Evolutionary conservation across 2,113 vertebrate species (phyloP), one percentile per base, ranked within the genome.

Genomic region (Scomber scombrus): DNA sequence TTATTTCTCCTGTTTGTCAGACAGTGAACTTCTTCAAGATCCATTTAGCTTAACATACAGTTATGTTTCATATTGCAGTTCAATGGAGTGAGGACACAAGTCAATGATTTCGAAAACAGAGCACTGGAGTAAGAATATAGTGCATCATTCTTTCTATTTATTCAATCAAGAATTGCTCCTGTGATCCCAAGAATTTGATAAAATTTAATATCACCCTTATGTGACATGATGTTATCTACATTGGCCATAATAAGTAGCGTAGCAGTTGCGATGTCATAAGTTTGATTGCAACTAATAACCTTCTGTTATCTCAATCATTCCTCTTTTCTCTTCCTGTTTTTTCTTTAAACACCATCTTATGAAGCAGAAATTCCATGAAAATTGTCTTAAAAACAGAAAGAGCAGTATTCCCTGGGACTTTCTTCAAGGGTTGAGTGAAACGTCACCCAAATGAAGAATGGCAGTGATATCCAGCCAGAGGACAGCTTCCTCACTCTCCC

Each of bases 361-460:
- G 64, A 80, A 79, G 55, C 79, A 61, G 70, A 71, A 75, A 82
- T 10, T 40, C 54, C 56, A 69, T 68, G 11, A 58, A 78, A 80
- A 54, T 0, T 0, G 26, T 67, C 71, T 51, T 67, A 55, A 77
- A 88, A 85, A 52, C 71, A 75, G 57, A 65, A 1, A 88, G 31
- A 55, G 63, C 60, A 72, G 66, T 46, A 71, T 87, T 89, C 75
- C 78, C 78, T 50, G 52, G 80, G 81, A 80, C 75, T 60, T 71
- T 85, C 62, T 81, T 67, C 57, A 18, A 65, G 86, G 84, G 61
- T 78, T 87, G 90, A 93, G 85, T 81, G 80, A 91, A 93, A 93
- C 80, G 93, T 94, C 93, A 91, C 69, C 85, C 56, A 80, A 70
- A 89, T 94, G 92, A 95, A 84, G 89, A 88, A 95, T 93, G 88